Percentiles rank a stretch among this genome's conserved stretches.
Conservation (phyloP, 1,140 invertebrate species). For the Caenorhabditis latens region DNA sequence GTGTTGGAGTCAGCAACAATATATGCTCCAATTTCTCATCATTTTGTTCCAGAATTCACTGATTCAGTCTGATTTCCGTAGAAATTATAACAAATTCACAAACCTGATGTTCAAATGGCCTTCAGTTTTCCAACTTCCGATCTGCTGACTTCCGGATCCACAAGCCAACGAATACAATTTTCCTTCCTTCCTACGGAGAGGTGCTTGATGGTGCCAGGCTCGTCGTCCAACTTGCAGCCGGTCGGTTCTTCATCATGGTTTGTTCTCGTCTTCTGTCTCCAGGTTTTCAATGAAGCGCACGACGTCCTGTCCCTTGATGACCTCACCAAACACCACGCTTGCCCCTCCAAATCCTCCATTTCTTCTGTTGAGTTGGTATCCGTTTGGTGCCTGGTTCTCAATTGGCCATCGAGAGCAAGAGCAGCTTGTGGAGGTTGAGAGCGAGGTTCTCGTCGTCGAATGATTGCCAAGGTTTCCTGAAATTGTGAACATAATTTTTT, state of each 20-base stretch:
- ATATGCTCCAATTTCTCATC: too few relatives aligned
- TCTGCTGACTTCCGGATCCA: too few relatives aligned
- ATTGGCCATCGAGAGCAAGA: conserved; percentile 75
- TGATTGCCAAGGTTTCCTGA: conserved; percentile 79
- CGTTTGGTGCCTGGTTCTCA: conserved; percentile 78
- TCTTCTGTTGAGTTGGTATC: conserved; percentile 90
- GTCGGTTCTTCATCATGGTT: not conserved
- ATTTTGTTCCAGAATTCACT: too few relatives aligned
- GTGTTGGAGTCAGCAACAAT: too few relatives aligned
- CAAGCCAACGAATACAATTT: too few relatives aligned
- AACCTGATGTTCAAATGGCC: too few relatives aligned
- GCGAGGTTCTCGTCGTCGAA: conserved; percentile 97
- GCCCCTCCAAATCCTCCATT: conserved; percentile 70
- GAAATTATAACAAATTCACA: too few relatives aligned
- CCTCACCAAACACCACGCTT: conserved; percentile 70
- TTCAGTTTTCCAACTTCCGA: too few relatives aligned
- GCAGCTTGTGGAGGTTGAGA: conserved; percentile 84
- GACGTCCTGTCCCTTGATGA: not conserved
- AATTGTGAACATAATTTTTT: too few relatives aligned
- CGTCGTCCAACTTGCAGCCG: not conserved
- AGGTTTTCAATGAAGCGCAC: not conserved
- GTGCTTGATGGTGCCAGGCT: not conserved
- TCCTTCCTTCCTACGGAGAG: too few relatives aligned
- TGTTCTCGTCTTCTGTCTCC: not conserved
- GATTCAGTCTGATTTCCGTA: too few relatives aligned